Evolutionary conservation across 2,888 invertebrate genomes (phyloP), one percentile per base, ranked within the genome.

Genomic region (Conops quadrifasciatus): DNA sequence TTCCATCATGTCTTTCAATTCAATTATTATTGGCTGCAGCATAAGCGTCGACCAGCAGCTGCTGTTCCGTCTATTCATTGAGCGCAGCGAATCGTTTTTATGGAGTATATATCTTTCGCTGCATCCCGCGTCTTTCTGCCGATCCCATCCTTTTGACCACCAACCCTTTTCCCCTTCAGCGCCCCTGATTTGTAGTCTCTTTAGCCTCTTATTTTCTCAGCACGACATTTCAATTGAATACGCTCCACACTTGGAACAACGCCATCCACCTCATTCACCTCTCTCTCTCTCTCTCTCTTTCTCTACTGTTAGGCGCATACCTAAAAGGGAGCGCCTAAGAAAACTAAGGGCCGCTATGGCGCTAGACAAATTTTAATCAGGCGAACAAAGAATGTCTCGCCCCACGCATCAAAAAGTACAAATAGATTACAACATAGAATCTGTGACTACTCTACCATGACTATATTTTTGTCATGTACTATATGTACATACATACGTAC

Each of bases 151-250:
- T 70, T 58, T 26, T 15, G 62, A 21, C 56, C 49, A 45, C 51
- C 58, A 51, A 68, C 56, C 64, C 58, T 71, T 68, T 68, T 68
- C 67, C 67, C 63, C 63, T 49, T 58, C 30, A 64, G 68, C 67
- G n/a, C 56, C 47, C 67, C 64, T 56, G 71, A 62, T 36, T 45
- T n/a, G 21, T 51, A 21, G 49, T 71, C 56, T 58, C 49, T 63
- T 47, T 56, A 26, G 43, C 30, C 21, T 68, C 68, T 68, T 64
- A 67, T 71, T 71, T 71, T 71, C 64, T 68, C 67, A 63, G 71
- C 67, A 47, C 63, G 68, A 68, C 63, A 71, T 71, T 71, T 71
- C 71, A 71, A 71, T 71, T 64, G 71, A 64, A 71, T 67, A 68
- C 64, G 67, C 9, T 36, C 9, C 71, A 71, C 60, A 68, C 71